Conservation (phyloP, 2,113 vertebrate genomes). For the Mionectes macconnelli region DNA sequence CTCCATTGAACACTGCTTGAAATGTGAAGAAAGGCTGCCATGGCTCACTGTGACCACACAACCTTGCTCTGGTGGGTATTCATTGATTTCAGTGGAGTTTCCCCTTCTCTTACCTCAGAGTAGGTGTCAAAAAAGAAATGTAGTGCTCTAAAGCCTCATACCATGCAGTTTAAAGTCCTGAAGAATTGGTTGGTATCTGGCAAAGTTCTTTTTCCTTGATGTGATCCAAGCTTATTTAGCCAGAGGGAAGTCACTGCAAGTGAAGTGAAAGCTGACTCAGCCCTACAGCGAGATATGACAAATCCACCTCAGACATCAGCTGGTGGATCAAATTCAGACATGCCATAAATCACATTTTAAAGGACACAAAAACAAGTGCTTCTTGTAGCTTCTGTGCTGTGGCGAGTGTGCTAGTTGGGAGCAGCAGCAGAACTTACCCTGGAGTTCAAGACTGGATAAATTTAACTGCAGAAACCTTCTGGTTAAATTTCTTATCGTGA, state of each 20-base stretch:
- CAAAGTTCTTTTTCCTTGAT: not conserved
- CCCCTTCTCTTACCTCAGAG: not conserved
- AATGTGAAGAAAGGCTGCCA: not conserved
- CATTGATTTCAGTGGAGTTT: not conserved
- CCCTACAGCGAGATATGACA: not conserved
- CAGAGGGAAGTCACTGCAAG: not conserved
- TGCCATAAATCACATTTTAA: not conserved
- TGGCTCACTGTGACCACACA: not conserved
- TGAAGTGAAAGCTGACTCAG: not conserved
- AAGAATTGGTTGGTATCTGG: not conserved
- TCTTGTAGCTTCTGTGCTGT: not conserved
- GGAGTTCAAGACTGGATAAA: not conserved
- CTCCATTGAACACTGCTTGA: not conserved
- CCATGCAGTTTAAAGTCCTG: not conserved
- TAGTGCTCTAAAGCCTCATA: not conserved
- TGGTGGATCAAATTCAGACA: constrained; percentile 13
- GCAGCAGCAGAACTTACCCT: not conserved
- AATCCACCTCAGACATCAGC: not conserved
- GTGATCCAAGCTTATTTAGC: not conserved
- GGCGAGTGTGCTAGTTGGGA: not conserved
- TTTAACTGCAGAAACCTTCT: not conserved
- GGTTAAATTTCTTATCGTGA: not conserved
- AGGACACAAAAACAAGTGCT: not conserved
- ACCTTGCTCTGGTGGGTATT: not conserved
- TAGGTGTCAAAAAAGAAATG: not conserved